These are phyloP conservation scores for Trypoxylus dichotomus DNA, from an alignment of 1,140 invertebrate species.

Conservation along the genomic window DNA sequence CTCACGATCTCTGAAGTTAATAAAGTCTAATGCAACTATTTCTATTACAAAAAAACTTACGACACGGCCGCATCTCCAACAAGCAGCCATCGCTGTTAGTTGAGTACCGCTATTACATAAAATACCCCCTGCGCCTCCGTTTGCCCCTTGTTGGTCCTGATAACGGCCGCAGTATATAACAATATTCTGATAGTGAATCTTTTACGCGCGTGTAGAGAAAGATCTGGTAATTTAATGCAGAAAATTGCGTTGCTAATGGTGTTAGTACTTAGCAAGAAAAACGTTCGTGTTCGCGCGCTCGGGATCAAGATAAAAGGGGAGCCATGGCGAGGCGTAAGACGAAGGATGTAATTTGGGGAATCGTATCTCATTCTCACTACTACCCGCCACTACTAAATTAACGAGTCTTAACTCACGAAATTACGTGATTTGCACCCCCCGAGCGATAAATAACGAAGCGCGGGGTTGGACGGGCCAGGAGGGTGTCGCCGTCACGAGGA, in stretches of 20 bases:
- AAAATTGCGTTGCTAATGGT: conserved; percentile 17
- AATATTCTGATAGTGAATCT: not conserved
- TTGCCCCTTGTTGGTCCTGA: not conserved
- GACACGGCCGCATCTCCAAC: too few species aligned
- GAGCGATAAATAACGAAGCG: conserved; percentile 4
- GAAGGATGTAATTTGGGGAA: conserved; percentile 1
- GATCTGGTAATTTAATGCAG: conserved; percentile 18
- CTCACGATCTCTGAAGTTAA: too few species aligned
- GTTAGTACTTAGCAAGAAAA: conserved; percentile 20
- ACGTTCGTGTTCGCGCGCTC: not conserved
- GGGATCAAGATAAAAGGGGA: conserved; percentile 1
- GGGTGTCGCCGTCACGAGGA: not conserved
- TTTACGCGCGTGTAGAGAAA: not conserved
- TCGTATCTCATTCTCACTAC: conserved; percentile 14
- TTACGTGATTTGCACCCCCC: conserved; percentile 15
- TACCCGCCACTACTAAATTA: conserved; percentile 23
- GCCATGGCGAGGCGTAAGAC: not conserved
- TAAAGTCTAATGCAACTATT: too few species aligned
- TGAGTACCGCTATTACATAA: not conserved
- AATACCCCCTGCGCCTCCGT: not conserved
- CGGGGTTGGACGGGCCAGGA: not conserved
- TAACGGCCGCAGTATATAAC: not conserved
- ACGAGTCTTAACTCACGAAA: conserved; percentile 20
- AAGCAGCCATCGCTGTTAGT: not conserved
- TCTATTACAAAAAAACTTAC: too few species aligned